phyloP scores from a whole-genome alignment of 1,140 invertebrate species.

The Cotesia chilonis region DNA sequence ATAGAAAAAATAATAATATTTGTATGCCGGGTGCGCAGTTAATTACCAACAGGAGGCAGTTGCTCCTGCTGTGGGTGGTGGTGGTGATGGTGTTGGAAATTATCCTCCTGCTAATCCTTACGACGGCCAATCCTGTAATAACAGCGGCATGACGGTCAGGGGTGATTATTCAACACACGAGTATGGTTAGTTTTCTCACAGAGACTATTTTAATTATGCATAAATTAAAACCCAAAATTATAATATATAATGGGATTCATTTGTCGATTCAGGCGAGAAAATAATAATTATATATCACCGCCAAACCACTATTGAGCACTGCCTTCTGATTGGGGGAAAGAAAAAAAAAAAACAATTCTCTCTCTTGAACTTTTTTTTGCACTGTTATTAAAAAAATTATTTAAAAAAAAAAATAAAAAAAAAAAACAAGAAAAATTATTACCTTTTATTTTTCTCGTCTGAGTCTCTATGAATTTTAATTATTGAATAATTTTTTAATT shows the following conservation, averaged over 20 bases:
- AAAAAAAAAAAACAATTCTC: constrained; percentile 20
- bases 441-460: constrained; percentile 45
- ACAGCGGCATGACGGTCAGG: constrained; percentile 51
- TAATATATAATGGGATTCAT: background rate
- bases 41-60: constrained; percentile 58
- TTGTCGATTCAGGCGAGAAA: constrained; percentile 20
- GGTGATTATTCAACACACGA: constrained; percentile 55
- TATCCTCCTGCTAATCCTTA: constrained; percentile 52
- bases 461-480: constrained; percentile 24
- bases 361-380: constrained; percentile 7
- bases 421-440: background rate
- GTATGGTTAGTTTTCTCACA: constrained; percentile 53
- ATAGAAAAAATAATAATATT: constrained; percentile 38
- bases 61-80: constrained; percentile 43
- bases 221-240: background rate
- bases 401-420: background rate
- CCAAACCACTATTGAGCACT: constrained; percentile 41
- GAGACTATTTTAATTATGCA: background rate
- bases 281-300: constrained; percentile 38
- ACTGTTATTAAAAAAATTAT: background rate
- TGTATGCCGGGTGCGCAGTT: constrained; percentile 45
- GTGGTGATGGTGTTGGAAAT: constrained; percentile 44
- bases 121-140: constrained; percentile 55
- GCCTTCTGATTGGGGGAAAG: constrained; percentile 43
- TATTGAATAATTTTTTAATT: constrained; percentile 21